These are phyloP conservation scores for Scaptomyza polygonia DNA, from an alignment of 2,888 invertebrate genomes.

Conservation along the genomic window DNA sequence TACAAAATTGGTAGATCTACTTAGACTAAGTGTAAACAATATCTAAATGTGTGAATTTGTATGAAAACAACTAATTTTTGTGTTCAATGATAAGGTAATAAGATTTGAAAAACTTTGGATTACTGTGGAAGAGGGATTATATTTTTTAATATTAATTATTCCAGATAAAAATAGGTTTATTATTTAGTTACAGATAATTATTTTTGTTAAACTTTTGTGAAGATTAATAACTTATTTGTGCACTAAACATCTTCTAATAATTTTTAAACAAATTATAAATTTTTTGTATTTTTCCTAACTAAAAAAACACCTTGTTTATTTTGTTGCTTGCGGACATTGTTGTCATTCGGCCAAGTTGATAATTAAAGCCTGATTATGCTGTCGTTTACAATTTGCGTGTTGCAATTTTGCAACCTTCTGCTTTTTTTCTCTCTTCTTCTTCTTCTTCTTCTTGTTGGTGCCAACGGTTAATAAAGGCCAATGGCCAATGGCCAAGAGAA, in stretches of 20 bases:
- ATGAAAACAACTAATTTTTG: neutral
- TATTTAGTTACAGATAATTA: too few relatives aligned
- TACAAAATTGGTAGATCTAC: slow-evolving; percentile 23
- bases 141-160: too few relatives aligned
- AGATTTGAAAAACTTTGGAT: neutral
- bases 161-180: too few relatives aligned
- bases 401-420: slow-evolving; percentile 43
- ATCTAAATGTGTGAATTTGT: neutral
- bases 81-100: neutral
- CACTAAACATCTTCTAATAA: too few relatives aligned
- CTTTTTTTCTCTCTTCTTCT: neutral
- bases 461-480: slow-evolving; percentile 72
- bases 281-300: neutral
- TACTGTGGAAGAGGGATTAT: neutral
- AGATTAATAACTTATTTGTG: too few relatives aligned
- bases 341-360: slow-evolving; percentile 37
- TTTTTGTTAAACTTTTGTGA: too few relatives aligned
- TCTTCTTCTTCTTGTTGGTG: neutral
- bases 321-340: slow-evolving; percentile 33
- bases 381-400: slow-evolving; percentile 74
- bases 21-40: slow-evolving; percentile 1
- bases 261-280: neutral
- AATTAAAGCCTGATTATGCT: slow-evolving; percentile 77
- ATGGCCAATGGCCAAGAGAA: slow-evolving; percentile 55
- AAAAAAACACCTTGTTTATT: neutral